Evolutionary conservation across 2,113 vertebrate genomes (phyloP).

Genomic region (Hiodon alosoides): DNA sequence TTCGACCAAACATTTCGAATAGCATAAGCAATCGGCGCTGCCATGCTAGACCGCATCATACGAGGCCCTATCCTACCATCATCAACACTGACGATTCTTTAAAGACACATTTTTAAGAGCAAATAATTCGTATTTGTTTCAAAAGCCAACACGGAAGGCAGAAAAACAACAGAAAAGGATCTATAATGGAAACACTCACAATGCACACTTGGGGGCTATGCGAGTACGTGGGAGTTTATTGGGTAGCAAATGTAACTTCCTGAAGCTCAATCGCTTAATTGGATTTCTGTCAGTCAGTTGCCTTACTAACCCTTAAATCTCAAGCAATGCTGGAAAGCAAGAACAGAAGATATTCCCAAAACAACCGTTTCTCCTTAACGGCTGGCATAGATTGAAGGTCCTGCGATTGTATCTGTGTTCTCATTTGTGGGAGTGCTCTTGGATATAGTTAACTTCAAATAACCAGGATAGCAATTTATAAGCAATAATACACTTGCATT

Average conservation of each 20-base stretch:
- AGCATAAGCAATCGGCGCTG: too few species aligned
- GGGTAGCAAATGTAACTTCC: constrained; percentile 56
- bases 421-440: constrained; percentile 26
- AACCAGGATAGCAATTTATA: background rate
- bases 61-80: too few species aligned
- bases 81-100: too few species aligned
- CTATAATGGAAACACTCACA: background rate
- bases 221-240: constrained; percentile 59
- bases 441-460: constrained; percentile 24
- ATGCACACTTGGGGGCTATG: background rate
- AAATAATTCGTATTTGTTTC: too few species aligned
- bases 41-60: too few species aligned
- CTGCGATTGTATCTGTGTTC: constrained; percentile 36
- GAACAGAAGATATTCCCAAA: constrained; percentile 45
- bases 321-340: constrained; percentile 44
- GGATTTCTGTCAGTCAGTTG: constrained; percentile 59
- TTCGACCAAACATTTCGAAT: too few species aligned
- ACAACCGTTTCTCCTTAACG: constrained; percentile 35
- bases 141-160: too few species aligned
- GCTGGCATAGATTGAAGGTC: constrained; percentile 48
- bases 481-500: background rate
- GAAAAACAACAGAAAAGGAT: background rate
- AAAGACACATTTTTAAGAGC: too few species aligned
- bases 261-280: constrained; percentile 66
- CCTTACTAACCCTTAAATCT: constrained; percentile 60